Base-by-base conservation (phyloP, 2,113 vertebrate species). In the Heterotilapia buettikoferi region DNA sequence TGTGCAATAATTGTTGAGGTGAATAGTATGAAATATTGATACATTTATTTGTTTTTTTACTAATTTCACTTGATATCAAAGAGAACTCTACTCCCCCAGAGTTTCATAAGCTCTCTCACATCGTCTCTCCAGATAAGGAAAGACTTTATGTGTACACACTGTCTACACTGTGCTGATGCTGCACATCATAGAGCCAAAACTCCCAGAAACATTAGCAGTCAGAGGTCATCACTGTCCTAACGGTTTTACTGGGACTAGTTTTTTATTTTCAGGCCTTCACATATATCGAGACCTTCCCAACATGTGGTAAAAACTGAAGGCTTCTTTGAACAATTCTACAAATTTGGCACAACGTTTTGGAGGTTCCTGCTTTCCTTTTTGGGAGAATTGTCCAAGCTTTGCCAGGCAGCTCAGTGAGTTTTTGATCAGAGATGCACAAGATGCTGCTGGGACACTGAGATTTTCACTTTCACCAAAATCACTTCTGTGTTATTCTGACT, bases 271-370 rank as follows among this genome's bases (percentile, higher is more conserved):
- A 71, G 68, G 9, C 2, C 24, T 11, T 47, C 8, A 26, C 40
- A 18, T 18, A 47, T 1, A 26, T 6, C 0, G 40, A 26, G 40
- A 71, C 12, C n/a, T 21, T 13, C 11, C 7, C 36, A 71, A 24
- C 21, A 24, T 6, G 38, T 12, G 8, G 38, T 16, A 9, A 71
- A 71, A 43, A 14, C n/a, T 16, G n/a, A 71, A 76, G 24, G 14
- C 68, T 47, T 29, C 68, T 47, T 43, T 43, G 5, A 71, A 45
- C n/a, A 71, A 14, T 43, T 40, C n/a, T 45, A 26, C 68, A 43
- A 26, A 47, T 26, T 76, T 71, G 1, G 13, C n/a, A 16, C 8
- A 14, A 21, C 0, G 2, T 43, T 71, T 21, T 71, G 12, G 7
- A 0, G 66, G 36, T 43, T 71, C 2, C 66, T 71, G n/a, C 66